phyloP scores from a whole-genome alignment of 92 coral and sea anemone species.

The Umimayanthus chanpuru region DNA sequence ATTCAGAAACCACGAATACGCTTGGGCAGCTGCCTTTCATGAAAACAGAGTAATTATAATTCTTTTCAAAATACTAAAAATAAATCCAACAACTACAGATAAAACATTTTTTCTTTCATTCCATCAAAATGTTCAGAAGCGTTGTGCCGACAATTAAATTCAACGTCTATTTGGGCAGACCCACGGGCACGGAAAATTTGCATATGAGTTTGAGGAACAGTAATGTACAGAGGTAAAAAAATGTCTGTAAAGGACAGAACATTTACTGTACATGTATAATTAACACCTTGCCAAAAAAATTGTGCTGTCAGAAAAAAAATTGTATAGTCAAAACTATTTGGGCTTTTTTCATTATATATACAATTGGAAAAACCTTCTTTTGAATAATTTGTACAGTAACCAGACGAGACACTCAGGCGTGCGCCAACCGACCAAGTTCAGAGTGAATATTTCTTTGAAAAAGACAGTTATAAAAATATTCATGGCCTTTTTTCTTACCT shows the following conservation, averaged over 20 bases:
- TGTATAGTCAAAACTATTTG: too few species aligned
- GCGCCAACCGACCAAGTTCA: not conserved
- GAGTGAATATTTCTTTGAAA: not conserved
- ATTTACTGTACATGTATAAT: not conserved
- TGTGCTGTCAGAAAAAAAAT: not conserved
- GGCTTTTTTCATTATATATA: too few species aligned
- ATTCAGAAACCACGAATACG: too few species aligned
- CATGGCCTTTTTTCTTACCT: constrained; percentile 58
- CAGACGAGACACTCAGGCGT: not conserved
- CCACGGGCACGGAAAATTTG: not conserved
- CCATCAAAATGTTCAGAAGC: not conserved
- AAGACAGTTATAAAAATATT: not conserved
- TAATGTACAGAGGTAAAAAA: too few species aligned
- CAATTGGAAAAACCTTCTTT: not conserved
- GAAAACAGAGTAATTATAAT: too few species aligned
- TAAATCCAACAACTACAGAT: not conserved
- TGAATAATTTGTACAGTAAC: not conserved
- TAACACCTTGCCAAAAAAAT: not conserved
- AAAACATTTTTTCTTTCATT: not conserved
- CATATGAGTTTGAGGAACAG: not conserved
- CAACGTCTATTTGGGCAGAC: not conserved
- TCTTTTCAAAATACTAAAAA: too few species aligned
- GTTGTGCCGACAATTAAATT: not conserved
- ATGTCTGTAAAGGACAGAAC: not conserved
- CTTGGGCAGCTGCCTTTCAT: too few species aligned